phyloP scores from a whole-genome alignment of 2,113 vertebrate species.

The Ancistrus triradiatus region DNA sequence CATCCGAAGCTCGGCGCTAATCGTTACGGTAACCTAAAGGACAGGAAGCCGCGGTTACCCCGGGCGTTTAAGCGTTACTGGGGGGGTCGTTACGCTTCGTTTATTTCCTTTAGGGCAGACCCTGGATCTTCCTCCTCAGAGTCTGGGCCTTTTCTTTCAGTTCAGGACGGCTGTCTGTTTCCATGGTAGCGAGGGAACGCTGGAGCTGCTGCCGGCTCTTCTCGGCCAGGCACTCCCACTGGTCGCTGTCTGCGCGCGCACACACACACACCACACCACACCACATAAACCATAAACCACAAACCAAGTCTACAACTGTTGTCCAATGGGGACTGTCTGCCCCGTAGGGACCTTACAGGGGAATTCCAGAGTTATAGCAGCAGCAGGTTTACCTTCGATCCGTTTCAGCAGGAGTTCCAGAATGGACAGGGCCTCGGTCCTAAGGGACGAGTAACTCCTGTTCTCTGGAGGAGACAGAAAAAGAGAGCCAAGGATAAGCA shows the following conservation, averaged over 20 bases:
- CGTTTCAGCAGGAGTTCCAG: not conserved
- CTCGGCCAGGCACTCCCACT: slow-evolving; percentile 82
- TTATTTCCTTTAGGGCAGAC: slow-evolving; percentile 65
- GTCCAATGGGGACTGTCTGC: no score
- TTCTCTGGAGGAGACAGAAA: not conserved
- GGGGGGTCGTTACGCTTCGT: no score
- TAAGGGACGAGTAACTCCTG: not conserved
- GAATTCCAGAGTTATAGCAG: no score
- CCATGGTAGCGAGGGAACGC: slow-evolving; percentile 83
- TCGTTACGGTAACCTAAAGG: no score
- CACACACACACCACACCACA: slow-evolving; percentile 6
- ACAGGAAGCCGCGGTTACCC: no score
- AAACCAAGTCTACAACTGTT: no score
- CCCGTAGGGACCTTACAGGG: no score
- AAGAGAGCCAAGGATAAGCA: no score
- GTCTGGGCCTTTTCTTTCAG: slow-evolving; percentile 85
- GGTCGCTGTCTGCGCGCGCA: slow-evolving; percentile 72
- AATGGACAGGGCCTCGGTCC: not conserved
- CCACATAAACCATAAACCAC: no score
- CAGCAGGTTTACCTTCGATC: not conserved
- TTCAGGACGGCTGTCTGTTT: slow-evolving; percentile 84
- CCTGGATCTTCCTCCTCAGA: slow-evolving; percentile 84
- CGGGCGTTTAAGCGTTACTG: no score
- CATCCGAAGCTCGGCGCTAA: no score
- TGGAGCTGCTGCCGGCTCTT: slow-evolving; percentile 82